phyloP scores from a whole-genome alignment of 2,113 vertebrate species.

The Zosterops lateralis region DNA sequence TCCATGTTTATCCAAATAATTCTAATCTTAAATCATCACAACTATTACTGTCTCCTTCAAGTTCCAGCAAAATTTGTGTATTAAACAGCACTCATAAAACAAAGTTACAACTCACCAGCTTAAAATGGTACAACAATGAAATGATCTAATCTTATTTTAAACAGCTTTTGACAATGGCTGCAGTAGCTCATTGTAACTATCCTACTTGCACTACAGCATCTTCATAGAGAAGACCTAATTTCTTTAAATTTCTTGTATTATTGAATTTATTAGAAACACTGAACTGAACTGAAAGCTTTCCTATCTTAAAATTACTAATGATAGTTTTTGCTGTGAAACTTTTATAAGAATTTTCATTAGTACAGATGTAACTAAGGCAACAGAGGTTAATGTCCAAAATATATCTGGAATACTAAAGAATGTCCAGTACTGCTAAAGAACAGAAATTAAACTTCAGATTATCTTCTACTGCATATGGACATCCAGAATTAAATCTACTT shows the following conservation, averaged over 20 bases:
- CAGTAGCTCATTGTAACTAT: conserved; percentile 37
- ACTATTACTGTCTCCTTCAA: conserved; percentile 26
- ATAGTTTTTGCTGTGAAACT: not conserved
- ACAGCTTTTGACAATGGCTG: conserved; percentile 22
- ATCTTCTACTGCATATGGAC: not conserved
- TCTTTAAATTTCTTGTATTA: conserved; percentile 24
- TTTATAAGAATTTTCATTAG: not conserved
- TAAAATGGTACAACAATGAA: conserved; percentile 18
- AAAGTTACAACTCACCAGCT: not conserved
- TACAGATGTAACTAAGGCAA: not conserved
- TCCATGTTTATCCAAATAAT: conserved; percentile 17
- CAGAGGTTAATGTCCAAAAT: not conserved
- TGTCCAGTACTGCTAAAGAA: not conserved
- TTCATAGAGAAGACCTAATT: not conserved
- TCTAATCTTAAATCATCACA: conserved; percentile 28
- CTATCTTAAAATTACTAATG: not conserved
- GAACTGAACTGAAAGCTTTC: not conserved
- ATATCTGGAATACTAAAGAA: not conserved
- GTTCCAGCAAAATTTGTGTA: conserved; percentile 8
- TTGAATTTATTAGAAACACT: not conserved
- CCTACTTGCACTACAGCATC: not conserved
- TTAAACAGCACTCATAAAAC: conserved; percentile 31
- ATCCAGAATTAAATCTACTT: not conserved
- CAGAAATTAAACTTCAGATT: not conserved
- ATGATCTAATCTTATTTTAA: conserved; percentile 43